Percentiles rank a stretch among this genome's conserved stretches.
phyloP scores from a whole-genome alignment of 2,888 invertebrate genomes.

The Netelia inedita region DNA sequence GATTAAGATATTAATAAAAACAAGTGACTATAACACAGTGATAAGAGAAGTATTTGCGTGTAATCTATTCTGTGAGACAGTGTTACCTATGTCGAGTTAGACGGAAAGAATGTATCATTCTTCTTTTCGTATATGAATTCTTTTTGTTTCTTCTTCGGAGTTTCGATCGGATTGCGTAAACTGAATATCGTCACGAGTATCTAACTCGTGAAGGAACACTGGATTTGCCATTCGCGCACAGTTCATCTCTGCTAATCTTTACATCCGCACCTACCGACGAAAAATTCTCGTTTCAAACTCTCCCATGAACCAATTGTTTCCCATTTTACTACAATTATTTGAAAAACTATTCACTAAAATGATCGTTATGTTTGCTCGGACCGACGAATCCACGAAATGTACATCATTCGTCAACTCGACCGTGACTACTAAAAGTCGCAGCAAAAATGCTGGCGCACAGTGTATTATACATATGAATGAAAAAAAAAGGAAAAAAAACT shows the following conservation, averaged over 20 bases:
- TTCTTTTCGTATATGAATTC: conserved; percentile 21
- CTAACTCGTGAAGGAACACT: conserved; percentile 12
- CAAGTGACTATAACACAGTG: conserved; percentile 48
- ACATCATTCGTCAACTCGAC: neutral
- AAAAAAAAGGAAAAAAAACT: conserved; percentile 24
- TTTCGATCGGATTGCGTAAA: conserved; percentile 40
- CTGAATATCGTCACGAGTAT: conserved; percentile 36
- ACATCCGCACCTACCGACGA: neutral
- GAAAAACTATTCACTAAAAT: neutral
- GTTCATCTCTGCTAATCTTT: conserved; percentile 14
- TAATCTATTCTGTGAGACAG: conserved; percentile 59
- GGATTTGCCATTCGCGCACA: conserved; percentile 44
- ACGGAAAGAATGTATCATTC: conserved; percentile 44
- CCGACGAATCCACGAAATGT: neutral
- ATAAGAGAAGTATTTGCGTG: conserved; percentile 60
- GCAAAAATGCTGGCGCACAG: conserved; percentile 10
- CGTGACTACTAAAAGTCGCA: conserved; percentile 7
- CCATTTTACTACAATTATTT: neutral
- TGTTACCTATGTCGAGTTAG: conserved; percentile 60
- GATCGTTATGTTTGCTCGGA: neutral
- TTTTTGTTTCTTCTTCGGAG: conserved; percentile 25
- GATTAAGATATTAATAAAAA: conserved; percentile 29
- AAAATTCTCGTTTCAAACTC: neutral
- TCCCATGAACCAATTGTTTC: neutral
- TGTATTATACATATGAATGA: conserved; percentile 20